Base-by-base conservation (phyloP, 1,140 invertebrate genomes). In the Pomacea maculata region DNA sequence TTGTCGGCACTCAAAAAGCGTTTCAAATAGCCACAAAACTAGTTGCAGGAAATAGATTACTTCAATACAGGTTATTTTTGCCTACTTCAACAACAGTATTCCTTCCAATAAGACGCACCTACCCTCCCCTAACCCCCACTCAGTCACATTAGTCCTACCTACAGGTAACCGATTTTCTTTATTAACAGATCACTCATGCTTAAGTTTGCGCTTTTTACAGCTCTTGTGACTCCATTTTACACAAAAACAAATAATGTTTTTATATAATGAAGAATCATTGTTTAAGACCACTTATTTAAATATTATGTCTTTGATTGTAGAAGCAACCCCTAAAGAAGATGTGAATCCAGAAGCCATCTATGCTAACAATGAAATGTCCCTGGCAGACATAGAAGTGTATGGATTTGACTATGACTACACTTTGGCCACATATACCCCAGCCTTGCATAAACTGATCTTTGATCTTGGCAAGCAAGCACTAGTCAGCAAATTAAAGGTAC, bases 341-440 rank as follows among this genome's bases (percentile, higher is more conserved):
- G 34, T 81, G 63, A 64, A 80, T 55, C 80, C 80, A 71, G 78
- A 83, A 65, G 81, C 79, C 6, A 83, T 99, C 1, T 99, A 99
- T 93, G 96, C 97, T n/a, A 99, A 97, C 91, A 99, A 99, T 92
- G 97, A 99, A 90, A 92, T 99, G 34, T 95, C 98, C 91, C 91
- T 99, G 45, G 94, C 95, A 81, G 96, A 98, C 89, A 96, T 99
- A 63, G 94, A 96, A 87, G 96, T 99, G 1, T 99, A 98, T 93
- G 98, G 98, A 25, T 99, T 99, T 93, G 98, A 99, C 93, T 99
- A 99, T 93, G 98, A 99, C 91, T 99, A 99, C 89, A 99, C 98
- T 0, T 91, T 99, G 82, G 97, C 97, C n/a, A 96, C 96, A 87
- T 99, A 99, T 91, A 97, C 96, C 87, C 95, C 95, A 29, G 94